Evolutionary conservation across 1,140 invertebrate species (phyloP).

Genomic region (Lucilia cuprina): DNA sequence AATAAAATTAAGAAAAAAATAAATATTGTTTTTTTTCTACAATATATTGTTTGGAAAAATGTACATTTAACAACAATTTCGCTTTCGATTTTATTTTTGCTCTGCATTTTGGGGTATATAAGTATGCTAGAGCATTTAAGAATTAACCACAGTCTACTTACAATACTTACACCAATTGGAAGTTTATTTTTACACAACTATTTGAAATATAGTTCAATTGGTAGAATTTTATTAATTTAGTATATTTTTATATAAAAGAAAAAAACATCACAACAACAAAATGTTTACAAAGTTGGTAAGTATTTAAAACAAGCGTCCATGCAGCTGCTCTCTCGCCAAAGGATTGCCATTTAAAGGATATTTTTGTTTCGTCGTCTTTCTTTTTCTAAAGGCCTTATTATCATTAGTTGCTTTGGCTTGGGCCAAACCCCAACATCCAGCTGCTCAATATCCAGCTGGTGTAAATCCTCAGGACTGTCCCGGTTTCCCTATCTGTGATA

Average conservation of each 20-base stretch:
- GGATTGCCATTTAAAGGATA: not conserved
- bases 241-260: not conserved
- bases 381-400: conserved; percentile 46
- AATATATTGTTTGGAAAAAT: conserved; percentile 1
- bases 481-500: conserved; percentile 62
- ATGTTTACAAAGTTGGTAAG: conserved; percentile 60
- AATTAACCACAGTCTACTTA: conserved; percentile 29
- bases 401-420: conserved; percentile 50
- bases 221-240: not conserved
- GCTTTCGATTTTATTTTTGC: conserved; percentile 24
- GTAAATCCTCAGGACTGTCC: conserved; percentile 62
- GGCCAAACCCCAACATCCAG: conserved; percentile 58
- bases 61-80: not conserved
- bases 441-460: conserved; percentile 60
- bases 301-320: not conserved
- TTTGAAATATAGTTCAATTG: conserved; percentile 34
- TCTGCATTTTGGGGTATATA: conserved; percentile 6
- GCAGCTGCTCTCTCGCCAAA: not conserved
- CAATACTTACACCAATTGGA: conserved; percentile 50
- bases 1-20: not conserved
- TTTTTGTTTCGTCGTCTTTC: not conserved
- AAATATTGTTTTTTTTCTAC: not conserved
- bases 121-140: conserved; percentile 19
- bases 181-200: conserved; percentile 30
- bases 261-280: conserved; percentile 38